phyloP scores from a whole-genome alignment of 2,888 invertebrate genomes.

The Agonopterix arenella region DNA sequence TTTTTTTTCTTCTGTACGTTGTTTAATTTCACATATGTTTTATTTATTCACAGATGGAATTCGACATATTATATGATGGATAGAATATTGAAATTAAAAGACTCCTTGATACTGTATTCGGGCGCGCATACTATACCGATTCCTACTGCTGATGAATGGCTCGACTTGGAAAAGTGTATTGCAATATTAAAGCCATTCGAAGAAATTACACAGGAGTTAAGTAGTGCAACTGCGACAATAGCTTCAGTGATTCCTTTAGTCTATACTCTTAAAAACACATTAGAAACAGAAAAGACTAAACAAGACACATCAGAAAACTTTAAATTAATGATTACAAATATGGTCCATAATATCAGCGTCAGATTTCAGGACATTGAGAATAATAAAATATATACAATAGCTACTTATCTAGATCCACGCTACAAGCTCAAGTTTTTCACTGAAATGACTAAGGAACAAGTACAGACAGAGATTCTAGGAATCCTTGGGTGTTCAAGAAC shows the following conservation, averaged over 20 bases:
- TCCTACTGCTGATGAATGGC: conserved; percentile 16
- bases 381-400: conserved; percentile 2
- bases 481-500: background rate
- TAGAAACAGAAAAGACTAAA: background rate
- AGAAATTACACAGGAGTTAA: conserved; percentile 16
- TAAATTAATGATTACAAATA: background rate
- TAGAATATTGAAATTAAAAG: conserved; percentile 5
- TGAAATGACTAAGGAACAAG: conserved; percentile 3
- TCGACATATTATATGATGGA: conserved; percentile 4
- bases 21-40: no score
- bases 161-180: conserved; percentile 14
- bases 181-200: conserved; percentile 17
- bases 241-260: background rate
- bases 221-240: background rate
- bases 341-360: background rate
- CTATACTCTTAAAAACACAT: background rate
- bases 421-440: conserved; percentile 12
- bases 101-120: conserved; percentile 8
- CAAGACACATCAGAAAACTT: no score
- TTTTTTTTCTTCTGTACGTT: no score
- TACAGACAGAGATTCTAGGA: background rate
- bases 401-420: conserved; percentile 11
- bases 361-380: background rate
- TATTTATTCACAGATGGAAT: no score
- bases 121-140: conserved; percentile 13